phyloP scores from a whole-genome alignment of 2,113 vertebrate species.

The Nothobranchius furzeri region DNA sequence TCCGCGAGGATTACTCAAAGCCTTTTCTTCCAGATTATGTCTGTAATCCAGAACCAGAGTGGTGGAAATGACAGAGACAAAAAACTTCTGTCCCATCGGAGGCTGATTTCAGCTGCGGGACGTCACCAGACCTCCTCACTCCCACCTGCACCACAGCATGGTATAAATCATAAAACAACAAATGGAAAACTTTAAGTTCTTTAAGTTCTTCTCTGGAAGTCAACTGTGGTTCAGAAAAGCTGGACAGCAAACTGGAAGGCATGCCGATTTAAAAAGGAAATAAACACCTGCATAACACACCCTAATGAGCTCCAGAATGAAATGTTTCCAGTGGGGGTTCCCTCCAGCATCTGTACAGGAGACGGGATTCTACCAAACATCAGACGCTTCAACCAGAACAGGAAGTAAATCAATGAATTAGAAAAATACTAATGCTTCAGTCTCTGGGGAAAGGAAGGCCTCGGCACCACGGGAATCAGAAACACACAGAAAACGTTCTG shows the following conservation, averaged over 20 bases:
- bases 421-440: background rate
- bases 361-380: constrained; percentile 18
- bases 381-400: background rate
- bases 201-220: too few relatives aligned
- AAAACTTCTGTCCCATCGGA: too few relatives aligned
- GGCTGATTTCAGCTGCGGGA: too few relatives aligned
- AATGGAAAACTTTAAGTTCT: too few relatives aligned
- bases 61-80: too few relatives aligned
- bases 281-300: background rate
- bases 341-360: background rate
- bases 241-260: background rate
- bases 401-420: background rate
- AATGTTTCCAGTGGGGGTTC: background rate
- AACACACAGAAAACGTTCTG: background rate
- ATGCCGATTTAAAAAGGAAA: background rate
- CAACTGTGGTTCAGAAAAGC: background rate
- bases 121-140: too few relatives aligned
- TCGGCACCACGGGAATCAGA: background rate
- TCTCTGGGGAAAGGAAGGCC: constrained; percentile 11
- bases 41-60: too few relatives aligned
- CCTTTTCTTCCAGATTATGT: too few relatives aligned
- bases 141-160: too few relatives aligned
- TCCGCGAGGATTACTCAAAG: too few relatives aligned
- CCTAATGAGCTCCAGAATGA: background rate
- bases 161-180: too few relatives aligned